Evolutionary conservation across 1,140 invertebrate species (phyloP).

Genomic region (Melitaea cinxia): DNA sequence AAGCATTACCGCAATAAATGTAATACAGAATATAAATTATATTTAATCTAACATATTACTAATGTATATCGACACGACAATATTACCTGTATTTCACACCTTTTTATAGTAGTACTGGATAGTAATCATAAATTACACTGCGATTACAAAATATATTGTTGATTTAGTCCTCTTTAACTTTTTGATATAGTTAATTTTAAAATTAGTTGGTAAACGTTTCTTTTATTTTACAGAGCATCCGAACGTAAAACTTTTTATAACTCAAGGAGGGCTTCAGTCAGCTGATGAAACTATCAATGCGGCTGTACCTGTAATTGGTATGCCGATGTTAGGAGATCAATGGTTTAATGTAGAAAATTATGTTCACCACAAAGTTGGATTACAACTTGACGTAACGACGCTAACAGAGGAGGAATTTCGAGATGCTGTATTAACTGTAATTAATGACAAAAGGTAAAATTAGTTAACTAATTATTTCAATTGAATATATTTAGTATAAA

Average conservation of each 20-base stretch:
- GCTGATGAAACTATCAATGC: conserved; percentile 20
- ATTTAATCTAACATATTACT: too few species aligned
- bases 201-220: neutral
- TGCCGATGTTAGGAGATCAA: conserved; percentile 20
- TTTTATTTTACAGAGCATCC: conserved; percentile 22
- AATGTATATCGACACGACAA: too few species aligned
- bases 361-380: conserved; percentile 14
- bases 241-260: conserved; percentile 22
- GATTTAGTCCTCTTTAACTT: too few species aligned
- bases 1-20: too few species aligned
- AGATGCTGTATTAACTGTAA: conserved; percentile 4
- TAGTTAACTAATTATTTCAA: neutral
- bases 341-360: conserved; percentile 25
- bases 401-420: conserved; percentile 12
- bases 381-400: conserved; percentile 11
- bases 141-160: neutral
- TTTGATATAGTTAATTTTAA: neutral
- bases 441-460: conserved; percentile 18
- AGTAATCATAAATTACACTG: too few species aligned
- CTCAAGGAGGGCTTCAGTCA: conserved; percentile 21
- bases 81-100: too few species aligned
- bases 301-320: conserved; percentile 14
- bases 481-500: too few species aligned
- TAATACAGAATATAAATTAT: too few species aligned
- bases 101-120: too few species aligned